Evolutionary conservation across 2,888 invertebrate genomes (phyloP), one percentile per base, ranked within the genome.

Genomic region (Harmothoe impar): DNA sequence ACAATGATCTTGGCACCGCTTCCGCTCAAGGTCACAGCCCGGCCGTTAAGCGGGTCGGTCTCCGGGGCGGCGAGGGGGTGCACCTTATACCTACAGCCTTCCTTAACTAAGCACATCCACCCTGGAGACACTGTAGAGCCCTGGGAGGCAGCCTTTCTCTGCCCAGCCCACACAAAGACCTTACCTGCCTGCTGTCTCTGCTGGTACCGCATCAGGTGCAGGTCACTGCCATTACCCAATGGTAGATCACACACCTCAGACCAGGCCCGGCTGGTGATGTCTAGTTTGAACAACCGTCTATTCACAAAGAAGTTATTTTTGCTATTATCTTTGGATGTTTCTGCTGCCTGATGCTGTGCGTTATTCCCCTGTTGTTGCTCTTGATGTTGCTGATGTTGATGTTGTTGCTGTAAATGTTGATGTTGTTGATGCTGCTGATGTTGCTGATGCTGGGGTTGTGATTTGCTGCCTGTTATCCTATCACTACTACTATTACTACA

Each of bases 101-200:
- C 86, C 56, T 56, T 52, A n/a, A 25, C 54, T 29, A 86, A 54
- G 56, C 86, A 86, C 86, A 86, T 86, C 86, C 86, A 86, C 31
- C 86, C 86, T 54, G 86, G 86, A 52, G 86, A 86, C 1, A 86
- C 86, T 0, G 54, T 86, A 23, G 86, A 86, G 17, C 86, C 86
- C 29, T 86, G 86, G 31, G 54, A 54, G 0, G 86, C 54, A 52
- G 86, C 86, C 23, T 86, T 86, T 10, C 86, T 20, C 86, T 86
- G 86, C 10, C 86, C 86, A 54, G 86, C 86, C 86, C 86, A 86
- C 17, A 86, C 29, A 25, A 86, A 86, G 0, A 86, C 86, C 86
- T 86, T 86, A 0, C 54, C 86, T 15, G 54, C 52, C 25, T 86
- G 86, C 29, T 86, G 86, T 20, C 86, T 52, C 86, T 86, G 86